A percentile compares a stretch with the other conserved stretches of the same genome.
Conservation (phyloP, 1,140 invertebrate genomes). For the Drosophila kanapiae region DNA sequence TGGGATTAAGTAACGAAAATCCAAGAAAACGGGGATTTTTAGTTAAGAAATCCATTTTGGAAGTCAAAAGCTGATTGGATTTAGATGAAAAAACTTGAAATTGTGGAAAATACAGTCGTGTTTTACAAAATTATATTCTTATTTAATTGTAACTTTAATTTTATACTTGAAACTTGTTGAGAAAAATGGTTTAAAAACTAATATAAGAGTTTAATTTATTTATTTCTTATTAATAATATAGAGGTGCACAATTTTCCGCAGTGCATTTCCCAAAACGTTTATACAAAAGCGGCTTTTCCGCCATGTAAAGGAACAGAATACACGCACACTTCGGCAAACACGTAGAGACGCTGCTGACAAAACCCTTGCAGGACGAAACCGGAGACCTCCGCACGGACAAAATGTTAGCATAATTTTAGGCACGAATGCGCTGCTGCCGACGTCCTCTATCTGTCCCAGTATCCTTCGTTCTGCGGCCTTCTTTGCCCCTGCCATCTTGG, state of each 20-base stretch:
- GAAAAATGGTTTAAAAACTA: not conserved
- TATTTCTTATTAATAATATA: not conserved
- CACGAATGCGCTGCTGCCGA: slow-evolving; percentile 72
- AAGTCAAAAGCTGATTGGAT: too few species aligned
- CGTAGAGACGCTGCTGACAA: slow-evolving; percentile 4
- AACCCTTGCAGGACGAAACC: slow-evolving; percentile 46
- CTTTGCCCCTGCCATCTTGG: slow-evolving; percentile 1
- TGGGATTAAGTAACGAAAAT: slow-evolving; percentile 10
- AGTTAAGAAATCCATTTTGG: not conserved
- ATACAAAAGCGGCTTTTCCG: slow-evolving; percentile 51
- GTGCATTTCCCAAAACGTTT: slow-evolving; percentile 50
- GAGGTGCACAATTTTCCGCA: too few species aligned
- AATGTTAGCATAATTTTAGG: slow-evolving; percentile 83
- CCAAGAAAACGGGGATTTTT: too few species aligned
- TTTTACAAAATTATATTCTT: not conserved
- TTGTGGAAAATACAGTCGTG: not conserved
- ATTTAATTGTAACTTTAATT: not conserved
- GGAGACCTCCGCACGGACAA: slow-evolving; percentile 67
- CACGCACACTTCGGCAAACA: slow-evolving; percentile 40
- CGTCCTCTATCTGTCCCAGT: slow-evolving; percentile 35
- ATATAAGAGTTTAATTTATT: not conserved
- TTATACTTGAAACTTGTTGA: too few species aligned
- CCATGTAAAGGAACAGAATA: slow-evolving; percentile 33
- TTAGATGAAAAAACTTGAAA: not conserved
- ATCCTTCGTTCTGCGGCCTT: slow-evolving; percentile 11